phyloP scores from a whole-genome alignment of 2,113 vertebrate genomes.

The Cyrtonyx montezumae region DNA sequence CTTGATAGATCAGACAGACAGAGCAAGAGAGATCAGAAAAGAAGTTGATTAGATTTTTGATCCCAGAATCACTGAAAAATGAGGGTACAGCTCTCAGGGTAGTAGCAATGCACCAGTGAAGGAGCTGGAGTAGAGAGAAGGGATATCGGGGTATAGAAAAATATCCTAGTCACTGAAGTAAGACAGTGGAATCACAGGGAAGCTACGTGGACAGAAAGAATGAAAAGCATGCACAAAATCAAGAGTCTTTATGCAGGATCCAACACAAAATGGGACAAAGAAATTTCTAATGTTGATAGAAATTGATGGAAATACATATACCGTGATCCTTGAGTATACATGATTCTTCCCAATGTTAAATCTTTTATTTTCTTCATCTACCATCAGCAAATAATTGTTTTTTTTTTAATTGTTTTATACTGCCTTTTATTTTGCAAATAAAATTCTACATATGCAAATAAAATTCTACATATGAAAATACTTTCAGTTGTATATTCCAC shows the following conservation, averaged over 20 bases:
- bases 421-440: background rate
- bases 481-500: background rate
- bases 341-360: background rate
- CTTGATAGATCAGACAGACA: conserved; percentile 16
- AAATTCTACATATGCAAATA: background rate
- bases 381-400: background rate
- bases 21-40: conserved; percentile 29
- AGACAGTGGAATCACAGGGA: background rate
- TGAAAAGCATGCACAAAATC: background rate
- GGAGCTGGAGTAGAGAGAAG: background rate
- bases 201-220: background rate
- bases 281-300: background rate
- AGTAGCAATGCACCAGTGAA: background rate
- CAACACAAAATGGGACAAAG: background rate
- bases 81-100: background rate
- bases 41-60: conserved; percentile 14
- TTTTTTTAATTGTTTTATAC: background rate
- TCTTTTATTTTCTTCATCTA: background rate
- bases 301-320: background rate
- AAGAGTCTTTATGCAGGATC: background rate
- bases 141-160: background rate
- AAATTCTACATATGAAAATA: background rate
- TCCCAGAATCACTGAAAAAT: conserved; percentile 7
- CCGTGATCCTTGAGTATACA: background rate
- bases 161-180: background rate